Conservation (phyloP, 2,797 vertebrate species). For the Muscicapa comitata region DNA sequence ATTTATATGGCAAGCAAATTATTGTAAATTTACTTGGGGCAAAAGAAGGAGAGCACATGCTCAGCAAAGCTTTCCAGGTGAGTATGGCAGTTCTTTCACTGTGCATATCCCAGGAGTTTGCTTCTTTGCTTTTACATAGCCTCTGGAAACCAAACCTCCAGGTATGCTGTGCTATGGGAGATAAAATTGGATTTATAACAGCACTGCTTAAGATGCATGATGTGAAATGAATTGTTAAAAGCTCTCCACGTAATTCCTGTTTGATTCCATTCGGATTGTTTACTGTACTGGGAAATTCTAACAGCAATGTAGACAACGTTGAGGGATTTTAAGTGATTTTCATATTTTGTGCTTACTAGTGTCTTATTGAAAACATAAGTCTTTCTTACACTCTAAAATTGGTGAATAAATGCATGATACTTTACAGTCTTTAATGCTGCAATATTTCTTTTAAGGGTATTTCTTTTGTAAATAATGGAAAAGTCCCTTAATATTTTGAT, state of each 20-base stretch:
- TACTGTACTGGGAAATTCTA: not conserved
- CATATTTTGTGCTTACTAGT: too few relatives aligned
- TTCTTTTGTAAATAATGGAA: too few relatives aligned
- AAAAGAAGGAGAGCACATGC: constrained; percentile 98
- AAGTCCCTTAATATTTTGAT: too few relatives aligned
- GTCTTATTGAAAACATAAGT: too few relatives aligned
- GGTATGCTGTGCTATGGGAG: not conserved
- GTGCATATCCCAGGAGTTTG: not conserved
- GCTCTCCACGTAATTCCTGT: not conserved
- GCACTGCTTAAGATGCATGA: not conserved
- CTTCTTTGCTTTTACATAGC: not conserved
- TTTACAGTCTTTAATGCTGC: too few relatives aligned
- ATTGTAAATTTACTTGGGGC: constrained; percentile 95
- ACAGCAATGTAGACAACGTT: too few relatives aligned
- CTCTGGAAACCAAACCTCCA: not conserved
- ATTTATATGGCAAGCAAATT: constrained; percentile 93
- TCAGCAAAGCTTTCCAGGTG: constrained; percentile 98
- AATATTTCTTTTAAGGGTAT: too few relatives aligned
- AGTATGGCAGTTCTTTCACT: not conserved
- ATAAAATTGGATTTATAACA: not conserved
- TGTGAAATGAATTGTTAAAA: not conserved
- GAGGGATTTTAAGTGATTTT: too few relatives aligned
- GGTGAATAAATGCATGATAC: too few relatives aligned
- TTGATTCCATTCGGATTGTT: not conserved
- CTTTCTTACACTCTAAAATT: too few relatives aligned